These are phyloP conservation scores for Nezara viridula DNA, from an alignment of 2,888 invertebrate genomes.

Conservation along the genomic window DNA sequence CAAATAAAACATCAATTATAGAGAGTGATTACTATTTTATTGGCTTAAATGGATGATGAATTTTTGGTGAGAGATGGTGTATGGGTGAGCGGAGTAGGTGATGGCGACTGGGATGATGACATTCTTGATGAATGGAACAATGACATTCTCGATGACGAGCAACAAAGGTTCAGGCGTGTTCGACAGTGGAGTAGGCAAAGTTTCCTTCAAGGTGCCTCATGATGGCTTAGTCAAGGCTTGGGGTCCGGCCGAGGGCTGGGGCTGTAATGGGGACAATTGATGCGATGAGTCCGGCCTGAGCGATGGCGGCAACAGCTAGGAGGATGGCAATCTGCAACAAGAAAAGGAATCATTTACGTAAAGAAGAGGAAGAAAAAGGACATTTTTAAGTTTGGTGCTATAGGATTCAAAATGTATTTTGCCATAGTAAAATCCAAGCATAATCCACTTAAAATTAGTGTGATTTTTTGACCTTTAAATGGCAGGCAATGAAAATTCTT, in stretches of 20 bases:
- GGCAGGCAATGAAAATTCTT: too few species aligned
- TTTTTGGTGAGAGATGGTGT: slow-evolving; percentile 62
- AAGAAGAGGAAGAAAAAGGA: too few species aligned
- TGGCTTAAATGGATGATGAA: slow-evolving; percentile 57
- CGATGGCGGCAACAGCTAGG: slow-evolving; percentile 62
- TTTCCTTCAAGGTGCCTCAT: slow-evolving; percentile 72
- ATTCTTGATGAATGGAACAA: slow-evolving; percentile 69
- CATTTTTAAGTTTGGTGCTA: too few species aligned
- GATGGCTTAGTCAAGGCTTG: slow-evolving; percentile 72
- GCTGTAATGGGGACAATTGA: slow-evolving; percentile 66
- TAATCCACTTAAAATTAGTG: too few species aligned
- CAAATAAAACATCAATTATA: background rate
- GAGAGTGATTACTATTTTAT: background rate
- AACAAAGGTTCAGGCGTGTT: slow-evolving; percentile 72
- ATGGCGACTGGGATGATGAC: slow-evolving; percentile 69
- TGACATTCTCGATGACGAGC: too few species aligned
- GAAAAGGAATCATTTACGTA: too few species aligned
- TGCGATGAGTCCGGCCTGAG: slow-evolving; percentile 65
- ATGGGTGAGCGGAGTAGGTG: slow-evolving; percentile 67
- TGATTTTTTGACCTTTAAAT: too few species aligned
- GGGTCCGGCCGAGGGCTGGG: slow-evolving; percentile 69
- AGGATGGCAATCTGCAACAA: slow-evolving; percentile 57
- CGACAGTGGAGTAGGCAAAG: slow-evolving; percentile 73
- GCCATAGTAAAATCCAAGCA: too few species aligned
- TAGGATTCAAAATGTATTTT: too few species aligned